Evolutionary conservation across 2,888 invertebrate species (phyloP).

Genomic region (Rotaria socialis): DNA sequence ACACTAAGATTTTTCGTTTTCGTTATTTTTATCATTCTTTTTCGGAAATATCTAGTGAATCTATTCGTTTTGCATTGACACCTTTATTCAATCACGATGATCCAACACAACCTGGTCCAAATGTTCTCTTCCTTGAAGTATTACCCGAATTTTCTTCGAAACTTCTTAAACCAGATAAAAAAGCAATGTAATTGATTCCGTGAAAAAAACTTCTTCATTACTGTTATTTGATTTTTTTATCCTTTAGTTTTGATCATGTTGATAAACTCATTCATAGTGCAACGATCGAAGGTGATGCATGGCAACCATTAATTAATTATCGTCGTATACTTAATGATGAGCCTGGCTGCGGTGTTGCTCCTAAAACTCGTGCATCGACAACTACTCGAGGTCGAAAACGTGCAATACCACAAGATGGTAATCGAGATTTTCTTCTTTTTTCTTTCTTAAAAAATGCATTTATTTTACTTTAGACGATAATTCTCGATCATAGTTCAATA

Average conservation of each 20-base stretch:
- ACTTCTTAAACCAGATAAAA: constrained; percentile 89
- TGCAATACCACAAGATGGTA: constrained; percentile 29
- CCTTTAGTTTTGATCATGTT: not conserved
- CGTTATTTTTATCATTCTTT: not conserved
- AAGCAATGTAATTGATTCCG: constrained; percentile 66
- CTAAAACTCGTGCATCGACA: not conserved
- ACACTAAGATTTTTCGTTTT: not conserved
- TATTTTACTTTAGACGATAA: not conserved
- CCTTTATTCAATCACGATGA: not conserved
- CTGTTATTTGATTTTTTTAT: not conserved
- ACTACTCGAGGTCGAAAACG: not conserved
- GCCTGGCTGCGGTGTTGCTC: not conserved
- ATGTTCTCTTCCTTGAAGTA: constrained; percentile 87
- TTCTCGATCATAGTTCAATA: not conserved
- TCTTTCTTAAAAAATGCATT: not conserved
- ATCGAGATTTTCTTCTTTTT: not conserved
- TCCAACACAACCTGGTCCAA: constrained; percentile 57
- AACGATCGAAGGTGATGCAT: constrained; percentile 3
- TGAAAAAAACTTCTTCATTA: not conserved
- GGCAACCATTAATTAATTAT: constrained; percentile 30
- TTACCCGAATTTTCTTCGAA: constrained; percentile 92
- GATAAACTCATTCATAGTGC: not conserved
- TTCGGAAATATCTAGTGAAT: not conserved
- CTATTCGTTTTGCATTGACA: constrained; percentile 21
- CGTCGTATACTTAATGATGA: not conserved